These are phyloP conservation scores for Brachylomia viminalis DNA, from an alignment of 2,888 invertebrate genomes.

Conservation along the genomic window DNA sequence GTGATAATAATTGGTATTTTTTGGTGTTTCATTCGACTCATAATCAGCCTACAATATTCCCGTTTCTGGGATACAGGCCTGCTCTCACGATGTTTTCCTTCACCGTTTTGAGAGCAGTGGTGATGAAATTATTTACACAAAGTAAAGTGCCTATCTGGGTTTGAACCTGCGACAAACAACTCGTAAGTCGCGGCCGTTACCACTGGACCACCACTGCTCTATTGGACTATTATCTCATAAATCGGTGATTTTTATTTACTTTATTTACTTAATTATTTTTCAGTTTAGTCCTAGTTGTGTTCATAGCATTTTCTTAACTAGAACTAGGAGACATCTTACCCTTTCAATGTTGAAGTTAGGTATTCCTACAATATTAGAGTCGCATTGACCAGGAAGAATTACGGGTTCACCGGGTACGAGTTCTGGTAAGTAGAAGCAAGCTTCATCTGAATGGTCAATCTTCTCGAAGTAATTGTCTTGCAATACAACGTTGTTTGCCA, in stretches of 20 bases:
- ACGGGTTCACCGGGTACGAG: slow-evolving; percentile 76
- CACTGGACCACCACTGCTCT: too few species aligned
- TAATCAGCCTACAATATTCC: too few species aligned
- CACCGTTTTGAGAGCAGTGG: too few species aligned
- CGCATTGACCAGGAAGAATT: slow-evolving; percentile 80
- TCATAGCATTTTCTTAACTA: neutral
- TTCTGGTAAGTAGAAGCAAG: slow-evolving; percentile 82
- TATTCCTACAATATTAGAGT: slow-evolving; percentile 74
- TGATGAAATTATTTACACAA: too few species aligned
- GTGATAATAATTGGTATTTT: too few species aligned
- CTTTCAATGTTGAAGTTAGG: slow-evolving; percentile 74
- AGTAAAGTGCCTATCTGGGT: too few species aligned
- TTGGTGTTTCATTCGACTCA: neutral
- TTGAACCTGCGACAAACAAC: too few species aligned
- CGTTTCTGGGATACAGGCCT: too few species aligned
- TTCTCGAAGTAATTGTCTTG: slow-evolving; percentile 77
- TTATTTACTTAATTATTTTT: neutral
- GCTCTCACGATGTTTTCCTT: too few species aligned
- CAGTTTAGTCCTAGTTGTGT: neutral
- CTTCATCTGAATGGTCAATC: slow-evolving; percentile 77
- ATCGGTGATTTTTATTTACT: neutral
- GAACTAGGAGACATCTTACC: slow-evolving; percentile 70
- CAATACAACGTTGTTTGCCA: slow-evolving; percentile 73
- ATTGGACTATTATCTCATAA: too few species aligned
- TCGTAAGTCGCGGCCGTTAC: too few species aligned